These are phyloP conservation scores for Cylindroiulus punctatus DNA, from an alignment of 2,888 invertebrate species.

Conservation along the genomic window DNA sequence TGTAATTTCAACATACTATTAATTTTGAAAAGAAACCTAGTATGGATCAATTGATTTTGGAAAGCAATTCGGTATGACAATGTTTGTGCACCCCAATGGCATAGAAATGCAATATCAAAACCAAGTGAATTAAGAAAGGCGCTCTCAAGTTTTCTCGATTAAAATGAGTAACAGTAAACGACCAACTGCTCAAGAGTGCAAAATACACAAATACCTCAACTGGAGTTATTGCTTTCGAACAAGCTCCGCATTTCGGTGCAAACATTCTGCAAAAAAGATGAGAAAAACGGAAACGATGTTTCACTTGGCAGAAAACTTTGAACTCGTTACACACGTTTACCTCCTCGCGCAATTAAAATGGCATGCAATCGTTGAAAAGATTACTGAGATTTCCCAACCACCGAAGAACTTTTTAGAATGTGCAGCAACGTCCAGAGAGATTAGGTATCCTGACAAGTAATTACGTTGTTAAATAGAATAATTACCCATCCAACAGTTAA, in stretches of 20 bases:
- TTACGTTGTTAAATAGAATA: slow-evolving; percentile 25
- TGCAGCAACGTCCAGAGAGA: slow-evolving; percentile 15
- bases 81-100: not conserved
- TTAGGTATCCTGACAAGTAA: not conserved
- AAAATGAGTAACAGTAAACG: not conserved
- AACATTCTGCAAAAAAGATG: slow-evolving; percentile 77
- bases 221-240: slow-evolving; percentile 93
- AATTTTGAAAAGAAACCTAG: not conserved
- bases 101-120: not conserved
- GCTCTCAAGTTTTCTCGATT: not conserved
- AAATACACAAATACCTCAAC: slow-evolving; percentile 73
- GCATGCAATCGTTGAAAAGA: not conserved
- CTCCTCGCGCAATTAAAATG: not conserved
- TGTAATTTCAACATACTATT: not conserved
- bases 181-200: slow-evolving; percentile 51
- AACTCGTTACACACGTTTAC: slow-evolving; percentile 38
- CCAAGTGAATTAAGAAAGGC: not conserved
- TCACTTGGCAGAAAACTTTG: slow-evolving; percentile 49
- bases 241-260: slow-evolving; percentile 97
- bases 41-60: not conserved
- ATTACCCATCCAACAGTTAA: not conserved
- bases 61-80: not conserved
- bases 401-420: not conserved
- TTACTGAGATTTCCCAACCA: slow-evolving; percentile 11
- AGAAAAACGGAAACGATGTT: slow-evolving; percentile 50